Base-by-base conservation (phyloP, 2,113 vertebrate species). In the Ammodytes dubius region DNA sequence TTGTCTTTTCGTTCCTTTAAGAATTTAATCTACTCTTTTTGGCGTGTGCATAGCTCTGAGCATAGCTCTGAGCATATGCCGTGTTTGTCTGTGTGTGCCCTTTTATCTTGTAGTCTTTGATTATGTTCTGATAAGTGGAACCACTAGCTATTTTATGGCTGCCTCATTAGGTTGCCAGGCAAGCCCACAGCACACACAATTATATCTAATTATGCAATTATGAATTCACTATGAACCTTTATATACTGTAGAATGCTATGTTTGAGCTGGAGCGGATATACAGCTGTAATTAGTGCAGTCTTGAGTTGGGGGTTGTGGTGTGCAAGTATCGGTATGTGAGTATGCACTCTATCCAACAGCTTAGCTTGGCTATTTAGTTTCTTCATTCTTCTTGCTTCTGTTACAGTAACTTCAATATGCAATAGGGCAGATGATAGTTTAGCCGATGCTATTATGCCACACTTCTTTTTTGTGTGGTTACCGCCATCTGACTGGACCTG, bases 141-240 rank as follows among this genome's bases (percentile, higher is more conserved):
- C 84, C 83, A 77, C 74, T 74, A 79, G 75, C 83, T 82, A 77
- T 86, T 89, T 91, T 77, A 89, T 74, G 69, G 65, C 66, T 77
- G 86, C 86, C 85, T 92, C 82, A 90, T 93, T 91, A 90, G 71
- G 75, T 82, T 88, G 89, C 81, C 79, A 85, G 89, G 72, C 83
- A 85, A 89, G 75, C 87, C 84, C 74, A 81, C 73, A 87, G 89
- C 82, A 89, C 79, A 88, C 86, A 82, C 84, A 89, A 88, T 92
- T 92, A 90, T 64, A 81, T 85, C 65, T 90, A 90, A 91, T 93
- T 91, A 92, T 81, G 77, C 78, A 90, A 89, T 93, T 91, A 92
- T 85, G 78, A 83, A 84, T 89, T 87, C 74, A 85, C 74, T 71
- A 80, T 88, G 73, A 85, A 84, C 71, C 74, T 54, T 83, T 74